These are phyloP conservation scores for Liasis olivaceus DNA, from an alignment of 2,797 vertebrate species.

Conservation along the genomic window DNA sequence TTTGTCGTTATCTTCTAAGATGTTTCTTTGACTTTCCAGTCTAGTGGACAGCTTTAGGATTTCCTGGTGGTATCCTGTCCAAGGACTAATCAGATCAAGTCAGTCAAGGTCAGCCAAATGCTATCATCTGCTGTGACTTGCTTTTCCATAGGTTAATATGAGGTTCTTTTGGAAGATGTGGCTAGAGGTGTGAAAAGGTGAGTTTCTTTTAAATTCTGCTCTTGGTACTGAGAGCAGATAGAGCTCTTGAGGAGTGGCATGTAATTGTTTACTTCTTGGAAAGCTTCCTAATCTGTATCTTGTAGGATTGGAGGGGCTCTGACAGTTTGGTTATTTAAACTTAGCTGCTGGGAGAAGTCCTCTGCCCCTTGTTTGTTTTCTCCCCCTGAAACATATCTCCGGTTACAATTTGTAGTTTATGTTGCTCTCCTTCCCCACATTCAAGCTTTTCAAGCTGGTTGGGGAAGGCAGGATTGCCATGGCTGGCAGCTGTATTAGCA, in stretches of 20 bases:
- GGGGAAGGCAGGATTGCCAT: too few relatives aligned
- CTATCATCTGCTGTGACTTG: neutral
- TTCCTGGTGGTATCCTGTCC: neutral
- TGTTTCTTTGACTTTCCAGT: neutral
- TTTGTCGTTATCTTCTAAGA: neutral
- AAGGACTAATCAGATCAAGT: neutral
- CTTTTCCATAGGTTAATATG: neutral
- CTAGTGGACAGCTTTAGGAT: neutral
- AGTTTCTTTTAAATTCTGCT: neutral
- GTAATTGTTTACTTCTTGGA: neutral
- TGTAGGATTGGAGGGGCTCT: neutral
- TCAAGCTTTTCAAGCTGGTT: neutral
- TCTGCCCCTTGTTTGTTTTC: neutral
- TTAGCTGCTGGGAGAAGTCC: neutral
- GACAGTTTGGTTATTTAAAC: neutral
- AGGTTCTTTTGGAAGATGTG: neutral
- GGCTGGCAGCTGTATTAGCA: neutral
- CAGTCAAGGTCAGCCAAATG: neutral
- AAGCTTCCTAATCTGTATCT: neutral
- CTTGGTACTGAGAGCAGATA: neutral
- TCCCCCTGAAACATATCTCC: neutral
- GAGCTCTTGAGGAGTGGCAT: neutral
- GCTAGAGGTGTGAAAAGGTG: neutral
- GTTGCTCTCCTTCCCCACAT: neutral
- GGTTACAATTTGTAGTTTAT: neutral